A percentile compares a stretch with the other conserved stretches of the same genome.
phyloP scores from a whole-genome alignment of 2,797 vertebrate genomes.

The Phataginus tetradactyla region DNA sequence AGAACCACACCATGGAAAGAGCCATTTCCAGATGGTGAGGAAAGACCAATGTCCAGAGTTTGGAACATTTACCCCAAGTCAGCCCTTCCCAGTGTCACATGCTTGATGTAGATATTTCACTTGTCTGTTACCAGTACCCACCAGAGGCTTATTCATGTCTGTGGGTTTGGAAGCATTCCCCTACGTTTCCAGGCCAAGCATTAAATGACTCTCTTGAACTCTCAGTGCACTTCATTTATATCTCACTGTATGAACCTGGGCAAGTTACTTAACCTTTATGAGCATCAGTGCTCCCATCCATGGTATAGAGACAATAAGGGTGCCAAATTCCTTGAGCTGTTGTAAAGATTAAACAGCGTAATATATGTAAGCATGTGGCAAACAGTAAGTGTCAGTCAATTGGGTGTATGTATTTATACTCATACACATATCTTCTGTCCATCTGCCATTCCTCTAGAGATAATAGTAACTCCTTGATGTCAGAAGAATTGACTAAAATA shows the following conservation, averaged over 20 bases:
- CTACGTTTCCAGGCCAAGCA: background rate
- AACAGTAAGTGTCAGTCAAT: background rate
- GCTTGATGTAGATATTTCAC: background rate
- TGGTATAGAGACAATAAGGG: background rate
- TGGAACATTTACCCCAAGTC: background rate
- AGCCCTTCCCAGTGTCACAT: background rate
- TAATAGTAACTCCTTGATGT: background rate
- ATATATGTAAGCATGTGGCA: background rate
- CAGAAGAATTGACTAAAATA: background rate
- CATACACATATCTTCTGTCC: background rate
- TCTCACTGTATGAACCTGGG: background rate
- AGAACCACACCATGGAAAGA: background rate
- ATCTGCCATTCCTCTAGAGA: background rate
- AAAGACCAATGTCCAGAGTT: background rate
- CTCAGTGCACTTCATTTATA: background rate
- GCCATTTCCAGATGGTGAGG: background rate
- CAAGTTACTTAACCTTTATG: slow-evolving; percentile 30
- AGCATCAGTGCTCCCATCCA: background rate
- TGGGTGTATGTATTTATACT: background rate
- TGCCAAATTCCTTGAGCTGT: background rate
- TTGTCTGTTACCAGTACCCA: background rate
- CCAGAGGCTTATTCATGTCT: background rate
- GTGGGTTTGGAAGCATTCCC: slow-evolving; percentile 19
- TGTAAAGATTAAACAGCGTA: background rate
- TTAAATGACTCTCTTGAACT: background rate